Percentiles rank a stretch among this genome's conserved stretches.
phyloP scores from a whole-genome alignment of 2,797 vertebrate genomes.

The Poliocrania exsul region DNA sequence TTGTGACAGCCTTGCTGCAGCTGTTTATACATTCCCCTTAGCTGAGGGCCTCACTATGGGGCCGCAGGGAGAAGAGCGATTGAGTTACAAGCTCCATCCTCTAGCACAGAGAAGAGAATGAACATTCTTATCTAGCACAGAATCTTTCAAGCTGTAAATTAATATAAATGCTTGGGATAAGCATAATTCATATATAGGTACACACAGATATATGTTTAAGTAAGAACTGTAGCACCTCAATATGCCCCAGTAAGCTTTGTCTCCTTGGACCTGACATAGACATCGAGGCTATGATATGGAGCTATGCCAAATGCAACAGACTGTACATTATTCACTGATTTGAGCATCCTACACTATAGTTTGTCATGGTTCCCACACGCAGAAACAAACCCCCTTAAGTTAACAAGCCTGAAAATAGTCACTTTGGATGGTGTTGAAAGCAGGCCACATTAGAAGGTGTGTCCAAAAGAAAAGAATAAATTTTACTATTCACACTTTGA shows the following conservation, averaged over 20 bases:
- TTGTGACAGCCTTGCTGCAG: background rate
- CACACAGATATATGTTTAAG: accelerated
- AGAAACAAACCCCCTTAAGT: background rate
- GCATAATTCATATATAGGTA: background rate
- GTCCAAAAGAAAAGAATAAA: background rate
- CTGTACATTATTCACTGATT: background rate
- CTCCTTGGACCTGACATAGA: background rate
- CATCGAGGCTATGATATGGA: background rate
- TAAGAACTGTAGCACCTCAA: background rate
- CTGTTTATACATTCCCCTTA: slow-evolving; percentile 16
- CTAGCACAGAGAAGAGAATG: background rate
- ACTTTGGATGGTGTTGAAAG: background rate
- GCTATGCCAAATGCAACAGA: background rate
- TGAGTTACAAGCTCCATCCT: background rate
- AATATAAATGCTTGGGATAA: background rate
- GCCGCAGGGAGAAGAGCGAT: accelerated
- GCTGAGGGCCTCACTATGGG: background rate
- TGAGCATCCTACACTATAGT: background rate
- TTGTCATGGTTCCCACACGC: background rate
- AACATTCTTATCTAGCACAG: background rate
- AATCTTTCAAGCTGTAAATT: background rate
- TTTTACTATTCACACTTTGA: background rate
- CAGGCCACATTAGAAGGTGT: background rate
- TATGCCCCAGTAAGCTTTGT: accelerated
- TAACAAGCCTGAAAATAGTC: background rate